phyloP scores from a whole-genome alignment of 2,888 invertebrate genomes.

The Metacarcinus magister region DNA sequence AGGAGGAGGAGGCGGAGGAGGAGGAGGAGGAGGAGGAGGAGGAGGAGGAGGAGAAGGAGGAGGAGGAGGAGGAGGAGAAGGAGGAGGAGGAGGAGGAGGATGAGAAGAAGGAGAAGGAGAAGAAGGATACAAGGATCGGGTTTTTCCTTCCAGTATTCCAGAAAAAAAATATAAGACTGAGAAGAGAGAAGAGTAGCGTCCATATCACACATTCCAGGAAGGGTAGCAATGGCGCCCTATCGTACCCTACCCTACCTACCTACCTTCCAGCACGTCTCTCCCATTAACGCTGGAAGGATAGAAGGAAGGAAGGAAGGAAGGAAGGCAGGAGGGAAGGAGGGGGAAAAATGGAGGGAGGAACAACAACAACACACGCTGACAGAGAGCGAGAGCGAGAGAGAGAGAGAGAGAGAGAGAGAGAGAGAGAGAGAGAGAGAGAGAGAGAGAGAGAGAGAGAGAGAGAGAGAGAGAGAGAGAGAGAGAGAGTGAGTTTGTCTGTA shows the following conservation, averaged over 20 bases:
- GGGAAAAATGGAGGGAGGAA: too few relatives aligned
- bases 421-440: conserved; percentile 57
- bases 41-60: neutral
- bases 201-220: too few relatives aligned
- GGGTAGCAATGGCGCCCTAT: too few relatives aligned
- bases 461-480: conserved; percentile 1
- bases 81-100: neutral
- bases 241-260: too few relatives aligned
- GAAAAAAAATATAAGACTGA: neutral
- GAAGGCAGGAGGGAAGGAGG: neutral
- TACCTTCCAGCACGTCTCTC: too few relatives aligned
- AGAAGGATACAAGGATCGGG: neutral
- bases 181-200: too few relatives aligned
- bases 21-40: neutral
- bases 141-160: too few relatives aligned
- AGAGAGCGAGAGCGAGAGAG: conserved; percentile 55
- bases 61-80: neutral
- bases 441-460: conserved; percentile 53
- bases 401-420: conserved; percentile 40
- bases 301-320: neutral
- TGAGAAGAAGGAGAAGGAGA: neutral
- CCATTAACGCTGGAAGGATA: too few relatives aligned
- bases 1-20: neutral
- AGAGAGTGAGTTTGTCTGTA: neutral
- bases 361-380: neutral